Conservation (phyloP, 2,797 vertebrate genomes). For the Anguilla megastoma region DNA sequence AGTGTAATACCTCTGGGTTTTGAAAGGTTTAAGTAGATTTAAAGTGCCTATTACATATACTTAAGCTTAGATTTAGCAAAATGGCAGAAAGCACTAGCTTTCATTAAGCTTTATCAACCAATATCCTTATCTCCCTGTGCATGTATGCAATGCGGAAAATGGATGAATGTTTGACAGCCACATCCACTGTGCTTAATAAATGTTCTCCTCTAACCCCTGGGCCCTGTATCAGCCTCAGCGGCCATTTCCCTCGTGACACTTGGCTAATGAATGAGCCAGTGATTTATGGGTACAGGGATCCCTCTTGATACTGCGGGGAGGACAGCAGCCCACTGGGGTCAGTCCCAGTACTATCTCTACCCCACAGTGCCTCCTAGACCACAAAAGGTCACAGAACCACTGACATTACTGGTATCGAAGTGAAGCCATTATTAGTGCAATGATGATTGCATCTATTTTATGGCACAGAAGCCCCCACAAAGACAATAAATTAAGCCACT, state of each 20-base stretch:
- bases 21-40: neutral
- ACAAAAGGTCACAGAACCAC: neutral
- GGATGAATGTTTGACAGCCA: conserved; percentile 59
- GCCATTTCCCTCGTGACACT: conserved; percentile 63
- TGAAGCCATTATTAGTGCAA: neutral
- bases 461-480: neutral
- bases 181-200: conserved; percentile 38
- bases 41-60: neutral
- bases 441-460: neutral
- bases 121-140: neutral
- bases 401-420: neutral
- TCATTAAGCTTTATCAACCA: neutral
- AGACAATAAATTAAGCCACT: neutral
- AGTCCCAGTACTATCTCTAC: conserved; percentile 34
- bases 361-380: conserved; percentile 13
- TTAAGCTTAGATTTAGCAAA: neutral
- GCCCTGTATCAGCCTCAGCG: conserved; percentile 44
- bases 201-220: conserved; percentile 37
- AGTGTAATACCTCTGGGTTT: neutral
- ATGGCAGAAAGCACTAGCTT: neutral
- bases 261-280: conserved; percentile 72
- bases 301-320: conserved; percentile 41
- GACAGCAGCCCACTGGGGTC: conserved; percentile 43
- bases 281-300: conserved; percentile 67
- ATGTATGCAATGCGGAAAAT: conserved; percentile 78